Percentiles rank a stretch among this genome's conserved stretches.
phyloP scores from a whole-genome alignment of 2,888 invertebrate genomes.

The Campoletis raptor region DNA sequence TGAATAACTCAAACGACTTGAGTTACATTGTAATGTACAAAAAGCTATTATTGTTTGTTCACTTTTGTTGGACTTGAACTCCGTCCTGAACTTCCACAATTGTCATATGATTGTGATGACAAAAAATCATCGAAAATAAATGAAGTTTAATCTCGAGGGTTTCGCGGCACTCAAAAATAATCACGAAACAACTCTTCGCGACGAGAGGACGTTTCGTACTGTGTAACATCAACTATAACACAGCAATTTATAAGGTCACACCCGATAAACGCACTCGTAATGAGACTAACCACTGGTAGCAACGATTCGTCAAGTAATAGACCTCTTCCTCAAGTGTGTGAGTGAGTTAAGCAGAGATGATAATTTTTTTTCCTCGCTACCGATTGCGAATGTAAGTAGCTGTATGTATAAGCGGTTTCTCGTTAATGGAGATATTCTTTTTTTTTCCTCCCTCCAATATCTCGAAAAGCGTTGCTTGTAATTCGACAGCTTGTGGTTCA shows the following conservation, averaged over 20 bases:
- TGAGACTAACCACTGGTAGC: slow-evolving; percentile 76
- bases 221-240: slow-evolving; percentile 64
- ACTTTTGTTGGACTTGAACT: background rate
- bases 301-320: slow-evolving; percentile 68
- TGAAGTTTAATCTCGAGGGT: slow-evolving; percentile 28
- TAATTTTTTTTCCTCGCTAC: slow-evolving; percentile 56
- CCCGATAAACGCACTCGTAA: slow-evolving; percentile 78
- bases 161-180: slow-evolving; percentile 33
- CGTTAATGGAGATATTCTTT: background rate
- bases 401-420: slow-evolving; percentile 10
- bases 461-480: background rate
- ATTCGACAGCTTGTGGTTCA: background rate
- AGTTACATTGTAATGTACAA: background rate
- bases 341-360: slow-evolving; percentile 49
- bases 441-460: background rate
- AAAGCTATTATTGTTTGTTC: background rate
- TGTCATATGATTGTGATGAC: background rate
- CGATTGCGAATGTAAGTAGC: slow-evolving; percentile 44
- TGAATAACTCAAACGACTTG: slow-evolving; percentile 1
- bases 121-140: slow-evolving; percentile 18
- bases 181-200: slow-evolving; percentile 52
- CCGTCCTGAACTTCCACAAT: background rate
- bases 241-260: slow-evolving; percentile 69
- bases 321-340: slow-evolving; percentile 62
- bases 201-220: slow-evolving; percentile 61